phyloP scores from a whole-genome alignment of 2,113 vertebrate species.

The Riparia riparia region DNA sequence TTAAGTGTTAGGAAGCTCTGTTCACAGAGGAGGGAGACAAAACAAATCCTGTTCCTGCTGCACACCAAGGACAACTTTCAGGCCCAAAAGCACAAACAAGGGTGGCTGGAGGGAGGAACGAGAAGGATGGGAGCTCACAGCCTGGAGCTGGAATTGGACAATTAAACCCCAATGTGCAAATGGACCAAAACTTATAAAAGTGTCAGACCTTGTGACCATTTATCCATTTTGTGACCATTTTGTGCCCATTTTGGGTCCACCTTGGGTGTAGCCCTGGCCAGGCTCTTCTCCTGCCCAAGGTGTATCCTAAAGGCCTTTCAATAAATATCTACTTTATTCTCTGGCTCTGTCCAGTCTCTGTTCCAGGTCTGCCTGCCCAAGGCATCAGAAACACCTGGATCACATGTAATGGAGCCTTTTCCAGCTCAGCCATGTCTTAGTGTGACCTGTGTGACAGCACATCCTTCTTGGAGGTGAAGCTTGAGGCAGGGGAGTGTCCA shows the following conservation, averaged over 20 bases:
- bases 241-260: neutral
- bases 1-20: no score
- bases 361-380: neutral
- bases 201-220: no score
- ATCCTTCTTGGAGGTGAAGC: neutral
- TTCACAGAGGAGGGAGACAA: neutral
- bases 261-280: neutral
- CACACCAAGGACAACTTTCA: neutral
- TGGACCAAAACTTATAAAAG: neutral
- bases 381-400: accelerated
- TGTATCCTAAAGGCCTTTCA: neutral
- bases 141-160: neutral
- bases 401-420: accelerated
- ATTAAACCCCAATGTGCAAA: neutral
- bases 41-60: neutral
- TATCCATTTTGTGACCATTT: neutral
- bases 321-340: neutral
- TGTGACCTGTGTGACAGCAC: neutral
- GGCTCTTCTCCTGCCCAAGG: neutral
- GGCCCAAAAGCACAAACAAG: neutral
- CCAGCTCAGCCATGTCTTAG: accelerated
- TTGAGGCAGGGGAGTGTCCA: no score
- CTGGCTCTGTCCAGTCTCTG: neutral
- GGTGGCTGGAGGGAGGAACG: neutral
- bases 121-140: neutral